Base-by-base conservation (phyloP, 2,113 vertebrate genomes). In the Protobothrops mucrosquamatus region DNA sequence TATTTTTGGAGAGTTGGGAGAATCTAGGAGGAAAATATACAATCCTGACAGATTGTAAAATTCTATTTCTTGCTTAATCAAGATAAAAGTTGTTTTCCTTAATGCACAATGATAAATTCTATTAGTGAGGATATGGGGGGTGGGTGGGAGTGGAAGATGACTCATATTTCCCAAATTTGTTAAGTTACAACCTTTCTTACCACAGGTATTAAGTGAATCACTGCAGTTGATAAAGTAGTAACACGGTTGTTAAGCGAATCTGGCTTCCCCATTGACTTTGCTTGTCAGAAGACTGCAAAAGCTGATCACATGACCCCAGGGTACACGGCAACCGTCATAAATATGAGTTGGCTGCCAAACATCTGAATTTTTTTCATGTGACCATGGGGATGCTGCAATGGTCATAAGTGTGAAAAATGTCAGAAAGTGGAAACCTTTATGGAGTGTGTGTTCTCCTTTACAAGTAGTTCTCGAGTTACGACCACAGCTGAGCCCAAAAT, bases 21-120 rank as follows among this genome's bases (percentile, higher is more conserved):
- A n/a, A 48, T 1, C 29, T 39, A 81, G 20, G 22, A 59, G 26
- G 29, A 59, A 89, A 91, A 87, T 61, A 92, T 5, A 61, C 92
- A 94, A 90, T 10, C 46, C 89, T 0, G 0, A 92, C 91, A 92
- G 55, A 39, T 86, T 43, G 93, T 91, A 93, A 93, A 96, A 96
- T 93, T 91, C 92, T 85, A 93, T 29, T 22, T 81, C 15, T 48
- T 7, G n/a, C 24, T 93, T 95, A 94, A 96, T 95, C 93, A 92
- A 54, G 0, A 1, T 91, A 91, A 93, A 87, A 46, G 48, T 91
- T 95, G 29, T 1, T 57, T 92, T 91, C 59, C 87, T 55, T 94
- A 96, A 92, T 2, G 0, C 34, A 9, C 18, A 85, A 85, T n/a
- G 85, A 93, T 54, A 55, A 1, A 51, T 89, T 96, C 89, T 95